Base-by-base conservation (phyloP, 2,888 invertebrate genomes). In the Norana najaformis region DNA sequence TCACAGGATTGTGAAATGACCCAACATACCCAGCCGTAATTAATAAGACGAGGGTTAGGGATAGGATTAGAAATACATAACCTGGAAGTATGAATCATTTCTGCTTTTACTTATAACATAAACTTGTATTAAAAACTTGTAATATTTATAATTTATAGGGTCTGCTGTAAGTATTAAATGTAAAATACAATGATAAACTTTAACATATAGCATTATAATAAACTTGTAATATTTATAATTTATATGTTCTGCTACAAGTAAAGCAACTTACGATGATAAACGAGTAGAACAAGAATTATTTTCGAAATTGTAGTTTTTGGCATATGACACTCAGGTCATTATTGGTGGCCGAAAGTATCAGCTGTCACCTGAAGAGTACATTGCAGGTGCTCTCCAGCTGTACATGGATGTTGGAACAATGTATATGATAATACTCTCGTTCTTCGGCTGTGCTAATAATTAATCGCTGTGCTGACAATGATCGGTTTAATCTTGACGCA, bases 321-420 rank as follows among this genome's bases (percentile, higher is more conserved):
- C 96, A 92, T 96, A 96, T 92, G 96, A 96, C 94, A 96, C 96
- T 20, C 96, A 96, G 95, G 95, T 96, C 94, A 95, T 96, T 53
- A 95, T 97, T 94, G 96, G 96, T 36, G 96, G 96, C 30, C 95
- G 96, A 92, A 96, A 96, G 92, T 94, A 96, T 91, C 96, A 96
- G 93, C 92, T 97, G 90, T 95, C 95, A 83, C 96, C 96, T 0
- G 96, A 97, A 93, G 96, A 96, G 93, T 96, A 96, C 93, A 95
- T 96, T 92, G 96, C 95, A 91, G 96, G 96, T 23, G 96, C 96
- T 4, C 95, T 96, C 69, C 96, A 96, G 93, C 95, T 97, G 90
- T 97, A 96, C 93, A 94, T 96, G 91, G 96, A 97, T 93, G 95
- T 97, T 89, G 95, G 96, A 92, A 94, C 96, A 91, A 94, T 96